A percentile compares a stretch with the other conserved stretches of the same genome.
Conservation (phyloP, 2,888 invertebrate species). For the Smittia aterrima region DNA sequence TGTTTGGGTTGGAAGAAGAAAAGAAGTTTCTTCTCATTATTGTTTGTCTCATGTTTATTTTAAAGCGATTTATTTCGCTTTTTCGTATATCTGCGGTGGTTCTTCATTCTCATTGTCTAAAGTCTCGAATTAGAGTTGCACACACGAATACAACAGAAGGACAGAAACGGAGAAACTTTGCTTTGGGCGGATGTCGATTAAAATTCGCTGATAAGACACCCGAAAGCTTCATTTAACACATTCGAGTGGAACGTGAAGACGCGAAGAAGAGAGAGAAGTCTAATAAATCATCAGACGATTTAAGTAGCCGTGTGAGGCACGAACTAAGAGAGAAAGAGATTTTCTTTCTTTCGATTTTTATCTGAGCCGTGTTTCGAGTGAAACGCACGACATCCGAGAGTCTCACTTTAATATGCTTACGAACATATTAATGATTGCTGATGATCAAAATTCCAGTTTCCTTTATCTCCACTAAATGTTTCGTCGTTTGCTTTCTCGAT, state of each 20-base stretch:
- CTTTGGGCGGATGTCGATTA: constrained; percentile 40
- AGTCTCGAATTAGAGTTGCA: neutral
- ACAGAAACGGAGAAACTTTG: constrained; percentile 30
- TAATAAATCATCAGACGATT: constrained; percentile 37
- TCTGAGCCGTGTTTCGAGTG: neutral
- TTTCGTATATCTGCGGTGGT: constrained; percentile 11
- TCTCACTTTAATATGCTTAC: constrained; percentile 35
- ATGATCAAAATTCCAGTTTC: constrained; percentile 35
- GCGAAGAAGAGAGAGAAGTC: neutral
- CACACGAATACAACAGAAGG: neutral
- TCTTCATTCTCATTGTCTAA: constrained; percentile 10
- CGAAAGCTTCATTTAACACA: constrained; percentile 31
- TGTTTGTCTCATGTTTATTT: constrained; percentile 15
- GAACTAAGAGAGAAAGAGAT: no score
- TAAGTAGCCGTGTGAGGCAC: constrained; percentile 34
- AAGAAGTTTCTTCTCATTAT: constrained; percentile 30
- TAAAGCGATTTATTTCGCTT: neutral
- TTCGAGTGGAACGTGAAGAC: neutral
- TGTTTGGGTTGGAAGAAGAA: no score
- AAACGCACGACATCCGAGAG: constrained; percentile 34
- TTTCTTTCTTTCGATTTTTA: no score
- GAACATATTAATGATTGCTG: constrained; percentile 38
- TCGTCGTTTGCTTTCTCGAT: constrained; percentile 30
- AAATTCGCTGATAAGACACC: constrained; percentile 34
- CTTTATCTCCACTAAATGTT: constrained; percentile 34